Percentiles rank a stretch among this genome's conserved stretches.
phyloP scores from a whole-genome alignment of 2,888 invertebrate genomes.

The Corythucha ciliata region DNA sequence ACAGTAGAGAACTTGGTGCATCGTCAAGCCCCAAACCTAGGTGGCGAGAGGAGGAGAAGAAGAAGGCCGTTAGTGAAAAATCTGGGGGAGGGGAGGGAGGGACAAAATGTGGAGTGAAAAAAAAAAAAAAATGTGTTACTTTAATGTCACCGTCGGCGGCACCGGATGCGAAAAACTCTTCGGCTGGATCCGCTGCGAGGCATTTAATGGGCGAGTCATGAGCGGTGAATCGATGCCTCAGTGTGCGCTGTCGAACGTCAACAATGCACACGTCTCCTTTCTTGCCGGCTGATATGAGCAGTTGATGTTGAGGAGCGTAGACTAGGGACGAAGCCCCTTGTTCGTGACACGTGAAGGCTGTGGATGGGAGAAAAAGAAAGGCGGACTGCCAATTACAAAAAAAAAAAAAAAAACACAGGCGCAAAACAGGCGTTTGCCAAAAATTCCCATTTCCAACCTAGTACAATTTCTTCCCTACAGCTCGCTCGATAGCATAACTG shows the following conservation, averaged over 20 bases:
- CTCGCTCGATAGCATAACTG: too few species aligned
- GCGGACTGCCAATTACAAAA: too few species aligned
- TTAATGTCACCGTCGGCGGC: constrained; percentile 88
- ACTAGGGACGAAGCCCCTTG: constrained; percentile 83
- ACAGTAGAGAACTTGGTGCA: constrained; percentile 70
- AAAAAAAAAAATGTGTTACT: constrained; percentile 44
- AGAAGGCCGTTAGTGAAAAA: background rate
- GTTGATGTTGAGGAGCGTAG: constrained; percentile 86
- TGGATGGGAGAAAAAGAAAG: too few species aligned
- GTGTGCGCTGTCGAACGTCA: constrained; percentile 78
- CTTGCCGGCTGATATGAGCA: constrained; percentile 91
- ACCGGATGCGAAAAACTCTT: constrained; percentile 94
- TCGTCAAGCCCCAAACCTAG: constrained; percentile 87
- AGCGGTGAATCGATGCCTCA: constrained; percentile 77
- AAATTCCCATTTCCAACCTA: too few species aligned
- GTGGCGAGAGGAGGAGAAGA: constrained; percentile 34
- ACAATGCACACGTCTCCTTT: constrained; percentile 95
- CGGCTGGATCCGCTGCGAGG: constrained; percentile 84
- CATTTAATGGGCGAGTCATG: constrained; percentile 93
- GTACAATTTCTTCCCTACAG: too few species aligned
- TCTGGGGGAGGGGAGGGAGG: too few species aligned
- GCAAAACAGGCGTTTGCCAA: too few species aligned
- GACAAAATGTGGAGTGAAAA: constrained; percentile 1
- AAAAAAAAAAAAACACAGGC: too few species aligned
- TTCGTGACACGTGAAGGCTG: constrained; percentile 89